Evolutionary conservation across 2,888 invertebrate species (phyloP).

Genomic region (Troglohyphantes excavatus): DNA sequence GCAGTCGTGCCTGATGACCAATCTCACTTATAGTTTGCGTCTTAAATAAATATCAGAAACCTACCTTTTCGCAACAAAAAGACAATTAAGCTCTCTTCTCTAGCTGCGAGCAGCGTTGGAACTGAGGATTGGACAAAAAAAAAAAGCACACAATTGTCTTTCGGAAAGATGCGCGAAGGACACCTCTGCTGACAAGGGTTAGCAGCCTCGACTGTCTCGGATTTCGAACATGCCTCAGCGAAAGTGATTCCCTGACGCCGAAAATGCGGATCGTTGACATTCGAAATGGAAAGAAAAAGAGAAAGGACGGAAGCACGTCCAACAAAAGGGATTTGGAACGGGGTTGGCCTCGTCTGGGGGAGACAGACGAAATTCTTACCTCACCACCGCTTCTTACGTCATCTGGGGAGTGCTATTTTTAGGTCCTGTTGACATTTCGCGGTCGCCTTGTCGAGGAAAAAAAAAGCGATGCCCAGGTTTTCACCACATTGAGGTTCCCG

Average conservation of each 20-base stretch:
- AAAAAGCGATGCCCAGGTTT: slow-evolving; percentile 25
- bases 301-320: background rate
- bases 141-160: background rate
- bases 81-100: too few relatives aligned
- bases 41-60: too few relatives aligned
- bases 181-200: slow-evolving; percentile 7
- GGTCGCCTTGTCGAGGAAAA: background rate
- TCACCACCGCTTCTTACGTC: slow-evolving; percentile 53
- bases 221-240: background rate
- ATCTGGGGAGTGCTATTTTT: slow-evolving; percentile 61
- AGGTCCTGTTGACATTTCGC: slow-evolving; percentile 60
- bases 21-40: too few relatives aligned
- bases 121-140: too few relatives aligned
- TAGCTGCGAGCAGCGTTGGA: too few relatives aligned
- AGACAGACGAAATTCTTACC: slow-evolving; percentile 63
- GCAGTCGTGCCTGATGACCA: too few relatives aligned
- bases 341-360: slow-evolving; percentile 52
- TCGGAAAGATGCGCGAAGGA: background rate
- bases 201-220: slow-evolving; percentile 9
- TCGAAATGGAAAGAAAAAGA: background rate
- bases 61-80: too few relatives aligned
- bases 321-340: slow-evolving; percentile 53
- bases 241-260: slow-evolving; percentile 22
- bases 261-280: slow-evolving; percentile 52
- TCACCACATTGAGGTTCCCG: slow-evolving; percentile 7